Conservation (phyloP, 2,888 invertebrate genomes). For the Phortica magna region DNA sequence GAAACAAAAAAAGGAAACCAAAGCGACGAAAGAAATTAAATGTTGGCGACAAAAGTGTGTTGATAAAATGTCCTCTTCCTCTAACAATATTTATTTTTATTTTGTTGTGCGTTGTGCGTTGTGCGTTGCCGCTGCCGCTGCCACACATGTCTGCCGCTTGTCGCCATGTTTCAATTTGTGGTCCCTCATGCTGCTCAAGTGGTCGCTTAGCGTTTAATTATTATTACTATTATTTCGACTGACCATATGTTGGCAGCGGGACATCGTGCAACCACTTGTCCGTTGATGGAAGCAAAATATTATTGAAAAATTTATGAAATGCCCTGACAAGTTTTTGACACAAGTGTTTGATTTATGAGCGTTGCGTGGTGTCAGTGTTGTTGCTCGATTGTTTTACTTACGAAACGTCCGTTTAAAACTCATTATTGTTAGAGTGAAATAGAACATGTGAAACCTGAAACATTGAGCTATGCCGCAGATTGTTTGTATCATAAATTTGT, state of each 20-base stretch:
- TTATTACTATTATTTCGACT: conserved; percentile 20
- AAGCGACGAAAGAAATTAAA: neutral
- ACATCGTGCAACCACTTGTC: neutral
- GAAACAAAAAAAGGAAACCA: neutral
- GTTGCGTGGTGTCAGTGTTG: neutral
- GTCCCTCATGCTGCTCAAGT: conserved; percentile 10
- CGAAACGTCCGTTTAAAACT: neutral
- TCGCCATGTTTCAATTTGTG: conserved; percentile 22
- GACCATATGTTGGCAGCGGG: conserved; percentile 11
- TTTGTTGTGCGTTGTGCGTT: neutral
- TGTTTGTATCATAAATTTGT: too few species aligned
- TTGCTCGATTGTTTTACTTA: neutral
- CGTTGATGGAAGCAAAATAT: neutral
- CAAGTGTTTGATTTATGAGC: conserved; percentile 4
- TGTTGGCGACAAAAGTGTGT: neutral
- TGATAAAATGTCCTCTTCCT: conserved; percentile 15
- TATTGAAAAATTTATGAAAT: conserved; percentile 9
- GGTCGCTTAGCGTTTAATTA: conserved; percentile 31
- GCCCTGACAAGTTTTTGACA: neutral
- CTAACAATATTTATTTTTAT: neutral
- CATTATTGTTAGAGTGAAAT: neutral
- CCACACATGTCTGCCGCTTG: neutral
- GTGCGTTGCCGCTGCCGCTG: neutral
- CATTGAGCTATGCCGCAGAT: too few species aligned
- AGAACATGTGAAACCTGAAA: too few species aligned